phyloP scores from a whole-genome alignment of 2,888 invertebrate species.

The Pachycephus smyrnensis region DNA sequence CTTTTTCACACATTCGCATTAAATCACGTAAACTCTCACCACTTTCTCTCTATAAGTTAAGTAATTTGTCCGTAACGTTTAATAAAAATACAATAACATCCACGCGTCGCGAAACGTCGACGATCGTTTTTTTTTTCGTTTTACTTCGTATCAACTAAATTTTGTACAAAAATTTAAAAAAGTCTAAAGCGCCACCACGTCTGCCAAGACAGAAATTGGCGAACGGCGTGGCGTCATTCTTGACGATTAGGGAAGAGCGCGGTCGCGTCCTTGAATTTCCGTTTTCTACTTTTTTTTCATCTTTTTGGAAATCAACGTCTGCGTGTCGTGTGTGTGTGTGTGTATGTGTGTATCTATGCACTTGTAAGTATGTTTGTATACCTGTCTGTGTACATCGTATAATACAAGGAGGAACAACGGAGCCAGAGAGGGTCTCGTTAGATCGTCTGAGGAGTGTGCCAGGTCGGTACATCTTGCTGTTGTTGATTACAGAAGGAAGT shows the following conservation, averaged over 20 bases:
- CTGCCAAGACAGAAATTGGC: neutral
- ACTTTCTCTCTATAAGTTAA: constrained; percentile 40
- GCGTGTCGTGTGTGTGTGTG: neutral
- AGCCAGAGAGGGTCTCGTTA: constrained; percentile 42
- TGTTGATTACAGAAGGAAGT: neutral
- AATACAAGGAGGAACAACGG: constrained; percentile 43
- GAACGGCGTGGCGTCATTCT: neutral
- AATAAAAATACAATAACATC: constrained; percentile 8
- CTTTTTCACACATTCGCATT: neutral
- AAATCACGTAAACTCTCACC: neutral
- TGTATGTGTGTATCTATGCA: too few species aligned
- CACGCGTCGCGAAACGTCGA: constrained; percentile 3
- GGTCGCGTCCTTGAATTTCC: neutral
- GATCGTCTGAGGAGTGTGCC: constrained; percentile 55
- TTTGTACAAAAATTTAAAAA: constrained; percentile 52
- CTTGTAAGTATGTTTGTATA: neutral
- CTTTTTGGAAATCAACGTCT: neutral
- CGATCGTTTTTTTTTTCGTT: neutral
- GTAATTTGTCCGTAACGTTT: constrained; percentile 55
- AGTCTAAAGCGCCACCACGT: constrained; percentile 1
- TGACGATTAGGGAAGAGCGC: neutral
- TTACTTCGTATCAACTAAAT: constrained; percentile 41
- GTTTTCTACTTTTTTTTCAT: neutral
- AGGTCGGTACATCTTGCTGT: constrained; percentile 34
- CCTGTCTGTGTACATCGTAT: constrained; percentile 12